Evolutionary conservation across 1,140 invertebrate genomes (phyloP), one percentile per base, ranked within the genome.

Genomic region (Drosophila truncata): DNA sequence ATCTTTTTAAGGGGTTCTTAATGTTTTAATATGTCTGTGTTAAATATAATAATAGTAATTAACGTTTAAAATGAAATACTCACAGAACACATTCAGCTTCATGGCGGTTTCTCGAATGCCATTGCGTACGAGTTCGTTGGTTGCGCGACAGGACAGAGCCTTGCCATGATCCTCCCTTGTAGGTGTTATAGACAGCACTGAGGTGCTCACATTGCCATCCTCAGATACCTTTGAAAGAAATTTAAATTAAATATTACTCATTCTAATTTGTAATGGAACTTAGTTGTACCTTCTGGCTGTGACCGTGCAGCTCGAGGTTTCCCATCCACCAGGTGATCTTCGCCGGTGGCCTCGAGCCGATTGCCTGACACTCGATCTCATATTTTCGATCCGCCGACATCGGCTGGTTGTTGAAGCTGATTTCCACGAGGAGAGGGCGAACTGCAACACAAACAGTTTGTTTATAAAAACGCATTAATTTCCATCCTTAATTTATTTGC

Each of bases 61-160:
- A 46, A 11, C 3, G 29, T 13, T 25, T 14, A n/a, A 14, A 39
- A 49, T 13, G 18, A 14, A 23, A 47, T 94, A 96, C 96, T 96
- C 93, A 97, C 97, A 98, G 91, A 96, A 96, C 58, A 98, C 95
- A 92, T 97, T 97, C 9, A 98, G 93, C 65, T 95, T 96, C 94
- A 97, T 95, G 61, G 95, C 95, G 79, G 96, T 96, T 90, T 98
- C 97, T 59, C 96, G 94, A 29, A 95, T 94, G 13, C 95, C 95
- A 47, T 94, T 94, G 78, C 95, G 95, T 20, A 98, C 95, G 41
- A 95, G 94, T 1, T 95, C 93, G 93, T 98, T 98, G 70, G 97
- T 96, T 0, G 97, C 97, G 72, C 96, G 94, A 90, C 97, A 98
- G 33, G 95, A 96, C 14, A 98, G 93, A 31, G 95, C 93, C 90